Evolutionary conservation across 35 echinoderm and acorn worm genomes (phyloP).

Genomic region (Acanthaster planci): DNA sequence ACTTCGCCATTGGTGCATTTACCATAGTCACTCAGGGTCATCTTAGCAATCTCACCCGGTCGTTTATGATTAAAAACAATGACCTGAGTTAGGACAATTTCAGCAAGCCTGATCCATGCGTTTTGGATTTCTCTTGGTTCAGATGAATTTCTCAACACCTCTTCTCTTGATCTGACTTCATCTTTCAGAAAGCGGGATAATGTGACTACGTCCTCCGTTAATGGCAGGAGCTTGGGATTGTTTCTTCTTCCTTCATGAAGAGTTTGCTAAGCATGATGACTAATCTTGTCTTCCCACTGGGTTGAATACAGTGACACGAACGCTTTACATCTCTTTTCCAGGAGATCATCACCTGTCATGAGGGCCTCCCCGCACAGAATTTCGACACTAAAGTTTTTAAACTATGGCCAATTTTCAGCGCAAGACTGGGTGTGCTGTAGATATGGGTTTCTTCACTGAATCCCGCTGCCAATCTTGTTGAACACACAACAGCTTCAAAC

Average conservation of each 20-base stretch:
- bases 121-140: background rate
- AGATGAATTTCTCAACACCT: background rate
- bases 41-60: conserved; percentile 62
- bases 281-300: conserved; percentile 42
- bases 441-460: conserved; percentile 48
- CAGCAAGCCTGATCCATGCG: conserved; percentile 49
- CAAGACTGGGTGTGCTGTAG: conserved; percentile 54
- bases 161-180: background rate
- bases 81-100: conserved; percentile 23
- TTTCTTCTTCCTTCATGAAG: conserved; percentile 39
- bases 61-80: conserved; percentile 78
- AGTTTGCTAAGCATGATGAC: conserved; percentile 32
- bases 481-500: conserved; percentile 34
- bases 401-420: conserved; percentile 56
- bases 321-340: conserved; percentile 36
- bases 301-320: conserved; percentile 24
- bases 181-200: conserved; percentile 17
- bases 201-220: conserved; percentile 50
- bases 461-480: conserved; percentile 42
- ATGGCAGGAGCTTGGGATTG: conserved; percentile 44
- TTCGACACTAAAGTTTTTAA: no score
- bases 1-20: no score
- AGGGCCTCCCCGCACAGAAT: conserved; percentile 37
- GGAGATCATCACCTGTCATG: background rate
- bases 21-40: conserved; percentile 59